phyloP scores from a whole-genome alignment of 2,888 invertebrate species.

The Hymenopus coronatus region DNA sequence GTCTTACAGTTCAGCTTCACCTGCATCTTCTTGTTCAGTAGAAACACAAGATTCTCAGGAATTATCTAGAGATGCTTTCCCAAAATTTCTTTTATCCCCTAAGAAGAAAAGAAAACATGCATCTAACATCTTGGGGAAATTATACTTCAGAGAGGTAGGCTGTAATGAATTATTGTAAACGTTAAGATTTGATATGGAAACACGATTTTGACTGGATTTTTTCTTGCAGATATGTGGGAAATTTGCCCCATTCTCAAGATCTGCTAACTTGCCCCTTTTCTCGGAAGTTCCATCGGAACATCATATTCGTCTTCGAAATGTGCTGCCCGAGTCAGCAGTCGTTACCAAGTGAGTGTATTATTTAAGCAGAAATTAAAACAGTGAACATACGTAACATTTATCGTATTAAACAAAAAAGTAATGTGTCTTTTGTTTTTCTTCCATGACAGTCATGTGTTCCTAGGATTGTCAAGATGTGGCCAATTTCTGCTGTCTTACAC shows the following conservation, averaged over 20 bases:
- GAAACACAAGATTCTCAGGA: conserved; percentile 11
- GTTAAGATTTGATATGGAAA: background rate
- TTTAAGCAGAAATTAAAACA: too few relatives aligned
- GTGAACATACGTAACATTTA: background rate
- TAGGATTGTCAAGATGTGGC: conserved; percentile 94
- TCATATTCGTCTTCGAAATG: conserved; percentile 24
- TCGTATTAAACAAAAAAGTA: background rate
- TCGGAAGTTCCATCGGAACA: conserved; percentile 19
- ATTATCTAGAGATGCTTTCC: background rate
- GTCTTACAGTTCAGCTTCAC: conserved; percentile 3
- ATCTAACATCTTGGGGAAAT: background rate
- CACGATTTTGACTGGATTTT: background rate
- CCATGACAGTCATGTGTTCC: conserved; percentile 75
- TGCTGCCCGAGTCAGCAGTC: conserved; percentile 26
- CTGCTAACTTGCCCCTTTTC: conserved; percentile 13
- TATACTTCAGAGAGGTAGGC: conserved; percentile 10
- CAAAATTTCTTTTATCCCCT: background rate
- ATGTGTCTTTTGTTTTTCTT: background rate
- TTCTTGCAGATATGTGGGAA: conserved; percentile 14
- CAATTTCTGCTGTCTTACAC: conserved; percentile 90
- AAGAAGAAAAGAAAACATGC: background rate
- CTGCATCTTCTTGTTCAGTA: background rate
- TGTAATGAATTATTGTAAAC: background rate
- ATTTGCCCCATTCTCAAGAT: conserved; percentile 4
- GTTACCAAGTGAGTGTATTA: conserved; percentile 23